These are phyloP conservation scores for Aurelia sp. DNA, from an alignment of 30 jellyfish, hydroid and myxozoan genomes.

Conservation along the genomic window DNA sequence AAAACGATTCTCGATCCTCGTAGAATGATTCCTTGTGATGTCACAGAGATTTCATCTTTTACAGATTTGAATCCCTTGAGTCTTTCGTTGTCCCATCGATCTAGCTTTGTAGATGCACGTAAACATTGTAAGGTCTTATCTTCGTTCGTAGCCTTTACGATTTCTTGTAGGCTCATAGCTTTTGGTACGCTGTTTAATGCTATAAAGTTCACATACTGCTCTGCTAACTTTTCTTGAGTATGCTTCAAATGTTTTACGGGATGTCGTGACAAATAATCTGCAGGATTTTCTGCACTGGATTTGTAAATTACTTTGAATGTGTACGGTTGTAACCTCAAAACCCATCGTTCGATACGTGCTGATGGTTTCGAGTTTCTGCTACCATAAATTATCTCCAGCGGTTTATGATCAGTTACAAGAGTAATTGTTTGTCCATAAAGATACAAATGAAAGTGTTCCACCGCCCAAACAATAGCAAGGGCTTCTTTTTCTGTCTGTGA, in stretches of 20 bases:
- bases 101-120: conserved; percentile 17
- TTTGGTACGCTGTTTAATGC: neutral
- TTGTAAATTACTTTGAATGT: neutral
- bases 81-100: neutral
- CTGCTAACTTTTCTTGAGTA: neutral
- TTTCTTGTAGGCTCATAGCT: conserved; percentile 8
- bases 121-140: neutral
- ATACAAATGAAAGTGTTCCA: neutral
- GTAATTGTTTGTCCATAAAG: neutral
- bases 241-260: neutral
- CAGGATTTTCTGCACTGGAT: neutral
- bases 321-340: neutral
- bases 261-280: neutral
- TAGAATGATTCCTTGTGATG: neutral
- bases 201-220: neutral
- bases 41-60: conserved; percentile 8
- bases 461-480: too few species aligned
- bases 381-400: neutral
- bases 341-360: neutral
- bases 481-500: too few species aligned
- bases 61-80: neutral
- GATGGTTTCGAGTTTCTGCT: neutral
- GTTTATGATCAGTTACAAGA: neutral
- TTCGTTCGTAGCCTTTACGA: neutral
- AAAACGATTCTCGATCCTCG: conserved; percentile 9